Evolutionary conservation across 2,888 invertebrate species (phyloP), one percentile per base, ranked within the genome.

Genomic region (Heteromurus nitidus): DNA sequence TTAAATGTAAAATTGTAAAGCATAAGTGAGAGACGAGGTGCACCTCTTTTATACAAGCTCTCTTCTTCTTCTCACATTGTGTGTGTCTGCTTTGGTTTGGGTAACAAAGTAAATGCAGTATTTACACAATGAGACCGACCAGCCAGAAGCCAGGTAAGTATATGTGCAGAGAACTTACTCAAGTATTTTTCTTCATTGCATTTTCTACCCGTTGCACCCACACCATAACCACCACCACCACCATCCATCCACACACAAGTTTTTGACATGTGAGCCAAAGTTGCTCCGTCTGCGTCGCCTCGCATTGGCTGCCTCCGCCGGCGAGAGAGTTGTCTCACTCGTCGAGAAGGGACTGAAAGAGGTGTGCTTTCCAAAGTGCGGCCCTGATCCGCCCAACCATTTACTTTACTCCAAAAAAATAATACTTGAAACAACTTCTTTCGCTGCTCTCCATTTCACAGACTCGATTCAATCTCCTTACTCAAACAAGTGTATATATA

Each of bases 331-430:
- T 58, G 36, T 67, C 44, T 44, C 68, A 80, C 80, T 80, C 80
- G 80, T 80, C 44, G 42, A 68, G 67, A 77, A 73, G 80, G 80
- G 80, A 65, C 73, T 42, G 67, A 80, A 73, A 80, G 80, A 67
- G 73, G 73, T 73, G 73, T 73, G 80, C 80, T 80, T 73, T 80
- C 80, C 36, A 73, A 80, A 80, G 80, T 80, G 80, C 80, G 55
- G 80, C 80, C 80, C 80, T 73, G 80, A 73, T 73, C 80, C 80
- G 80, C 80, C 80, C 80, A 73, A 73, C 72, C 80, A 80, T 73
- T 80, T 80, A 62, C 73, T 67, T 47, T 11, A 16, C 62, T 62
- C 13, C n/a, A n/a, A n/a, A n/a, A n/a, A n/a, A n/a, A n/a, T n/a
- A n/a, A n/a, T n/a, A n/a, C n/a, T n/a, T n/a, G n/a, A n/a, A n/a